Conservation (phyloP, 2,797 vertebrate genomes). For the Octomys mimax region DNA sequence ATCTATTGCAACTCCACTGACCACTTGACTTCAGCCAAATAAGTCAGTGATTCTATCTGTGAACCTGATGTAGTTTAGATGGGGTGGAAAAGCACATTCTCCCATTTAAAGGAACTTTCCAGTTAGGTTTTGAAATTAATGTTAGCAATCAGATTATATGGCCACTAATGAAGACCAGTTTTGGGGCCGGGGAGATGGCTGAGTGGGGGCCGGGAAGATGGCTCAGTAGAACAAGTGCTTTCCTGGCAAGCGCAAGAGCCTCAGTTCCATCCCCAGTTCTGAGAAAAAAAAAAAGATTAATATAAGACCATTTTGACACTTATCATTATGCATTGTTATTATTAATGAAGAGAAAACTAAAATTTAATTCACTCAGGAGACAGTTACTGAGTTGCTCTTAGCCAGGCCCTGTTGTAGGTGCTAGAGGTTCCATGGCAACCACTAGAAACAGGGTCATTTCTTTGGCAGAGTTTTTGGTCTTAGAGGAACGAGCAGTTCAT, state of each 20-base stretch:
- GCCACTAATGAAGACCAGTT: neutral
- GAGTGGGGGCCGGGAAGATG: too few relatives aligned
- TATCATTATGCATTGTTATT: neutral
- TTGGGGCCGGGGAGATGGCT: too few relatives aligned
- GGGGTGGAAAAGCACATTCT: neutral
- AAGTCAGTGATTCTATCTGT: neutral
- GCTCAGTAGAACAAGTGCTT: too few relatives aligned
- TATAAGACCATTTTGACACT: neutral
- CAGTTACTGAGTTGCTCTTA: neutral
- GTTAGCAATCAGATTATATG: neutral
- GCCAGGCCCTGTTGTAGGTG: neutral
- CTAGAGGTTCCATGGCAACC: neutral
- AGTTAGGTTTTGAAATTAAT: conserved; percentile 11
- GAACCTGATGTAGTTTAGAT: neutral
- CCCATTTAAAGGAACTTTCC: neutral
- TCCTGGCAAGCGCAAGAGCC: too few relatives aligned
- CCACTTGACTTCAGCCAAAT: neutral
- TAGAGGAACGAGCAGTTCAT: conserved; percentile 6
- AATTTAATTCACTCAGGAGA: neutral
- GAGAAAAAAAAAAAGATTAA: too few relatives aligned
- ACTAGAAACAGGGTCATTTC: neutral
- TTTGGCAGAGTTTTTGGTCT: neutral
- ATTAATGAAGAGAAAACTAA: neutral
- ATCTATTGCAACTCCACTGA: neutral
- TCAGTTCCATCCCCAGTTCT: too few relatives aligned